Evolutionary conservation across 1,140 invertebrate genomes (phyloP).

Genomic region (Calycopis cecrops): DNA sequence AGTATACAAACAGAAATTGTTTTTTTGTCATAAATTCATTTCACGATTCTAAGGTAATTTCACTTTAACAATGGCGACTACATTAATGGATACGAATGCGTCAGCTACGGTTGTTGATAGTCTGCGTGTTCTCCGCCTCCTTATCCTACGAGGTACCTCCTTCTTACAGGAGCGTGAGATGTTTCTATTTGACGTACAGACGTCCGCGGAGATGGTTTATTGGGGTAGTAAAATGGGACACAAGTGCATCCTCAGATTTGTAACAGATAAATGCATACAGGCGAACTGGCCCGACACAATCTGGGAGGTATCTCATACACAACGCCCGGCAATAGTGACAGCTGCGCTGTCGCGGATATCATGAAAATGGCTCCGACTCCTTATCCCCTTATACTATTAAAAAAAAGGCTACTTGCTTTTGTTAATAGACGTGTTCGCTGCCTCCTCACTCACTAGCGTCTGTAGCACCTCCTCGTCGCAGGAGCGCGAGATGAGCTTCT

Average conservation of each 20-base stretch:
- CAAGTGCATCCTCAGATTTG: constrained; percentile 90
- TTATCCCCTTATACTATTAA: no score
- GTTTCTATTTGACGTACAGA: constrained; percentile 82
- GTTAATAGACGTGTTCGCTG: constrained; percentile 82
- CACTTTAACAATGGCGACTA: no score
- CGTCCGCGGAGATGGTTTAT: constrained; percentile 88
- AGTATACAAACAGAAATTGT: no score
- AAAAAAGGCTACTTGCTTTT: constrained; percentile 83
- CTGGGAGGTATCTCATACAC: no score
- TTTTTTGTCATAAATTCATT: no score
- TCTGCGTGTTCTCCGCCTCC: constrained; percentile 82
- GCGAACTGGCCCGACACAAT: no score
- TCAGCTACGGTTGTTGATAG: constrained; percentile 83
- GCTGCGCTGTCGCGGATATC: no score
- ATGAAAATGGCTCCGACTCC: no score
- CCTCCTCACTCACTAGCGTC: constrained; percentile 77
- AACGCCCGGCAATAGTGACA: no score
- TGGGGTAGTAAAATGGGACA: constrained; percentile 93
- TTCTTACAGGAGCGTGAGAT: constrained; percentile 84
- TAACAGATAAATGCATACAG: no score
- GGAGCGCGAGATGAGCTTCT: constrained; percentile 82
- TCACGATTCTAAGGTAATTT: no score
- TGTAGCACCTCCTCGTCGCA: constrained; percentile 82
- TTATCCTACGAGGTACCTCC: constrained; percentile 77
- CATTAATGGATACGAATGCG: no score